Percentiles rank a stretch among this genome's conserved stretches.
phyloP scores from a whole-genome alignment of 2,888 invertebrate species.

The Cyrtodaria siliqua region DNA sequence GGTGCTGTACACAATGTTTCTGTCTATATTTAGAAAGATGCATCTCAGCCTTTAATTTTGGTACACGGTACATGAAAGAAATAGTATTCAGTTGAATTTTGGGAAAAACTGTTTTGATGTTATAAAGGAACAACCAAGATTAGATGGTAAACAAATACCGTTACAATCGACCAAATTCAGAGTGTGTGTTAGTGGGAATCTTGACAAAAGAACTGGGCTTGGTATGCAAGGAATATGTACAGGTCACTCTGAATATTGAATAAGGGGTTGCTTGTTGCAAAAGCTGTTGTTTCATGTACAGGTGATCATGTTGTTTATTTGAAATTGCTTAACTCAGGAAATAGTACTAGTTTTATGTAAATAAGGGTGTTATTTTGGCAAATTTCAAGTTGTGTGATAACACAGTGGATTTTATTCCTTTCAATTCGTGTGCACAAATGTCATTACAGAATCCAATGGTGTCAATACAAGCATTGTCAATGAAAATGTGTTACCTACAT shows the following conservation, averaged over 20 bases:
- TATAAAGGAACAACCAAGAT: conserved; percentile 25
- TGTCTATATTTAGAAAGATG: conserved; percentile 34
- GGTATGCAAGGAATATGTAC: conserved; percentile 45
- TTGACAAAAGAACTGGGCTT: conserved; percentile 3
- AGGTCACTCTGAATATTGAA: conserved; percentile 16
- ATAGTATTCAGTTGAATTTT: conserved; percentile 28
- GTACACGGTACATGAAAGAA: conserved; percentile 26
- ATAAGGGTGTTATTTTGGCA: conserved; percentile 31
- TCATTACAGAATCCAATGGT: not conserved
- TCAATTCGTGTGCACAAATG: conserved; percentile 25
- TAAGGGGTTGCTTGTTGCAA: conserved; percentile 41
- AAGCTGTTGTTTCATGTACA: conserved; percentile 20
- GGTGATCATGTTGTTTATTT: conserved; percentile 25
- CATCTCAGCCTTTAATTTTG: conserved; percentile 42
- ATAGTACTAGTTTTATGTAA: conserved; percentile 14
- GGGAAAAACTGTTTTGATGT: conserved; percentile 7
- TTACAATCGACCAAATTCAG: conserved; percentile 27
- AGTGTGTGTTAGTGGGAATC: conserved; percentile 28
- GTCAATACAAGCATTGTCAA: not conserved
- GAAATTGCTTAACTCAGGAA: conserved; percentile 39
- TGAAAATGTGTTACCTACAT: not conserved
- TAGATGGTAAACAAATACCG: conserved; percentile 17
- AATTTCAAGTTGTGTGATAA: conserved; percentile 42
- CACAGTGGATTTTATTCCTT: conserved; percentile 26
- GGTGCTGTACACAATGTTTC: not conserved